Evolutionary conservation across 2,888 invertebrate species (phyloP).

Genomic region (Trisateles emortualis): DNA sequence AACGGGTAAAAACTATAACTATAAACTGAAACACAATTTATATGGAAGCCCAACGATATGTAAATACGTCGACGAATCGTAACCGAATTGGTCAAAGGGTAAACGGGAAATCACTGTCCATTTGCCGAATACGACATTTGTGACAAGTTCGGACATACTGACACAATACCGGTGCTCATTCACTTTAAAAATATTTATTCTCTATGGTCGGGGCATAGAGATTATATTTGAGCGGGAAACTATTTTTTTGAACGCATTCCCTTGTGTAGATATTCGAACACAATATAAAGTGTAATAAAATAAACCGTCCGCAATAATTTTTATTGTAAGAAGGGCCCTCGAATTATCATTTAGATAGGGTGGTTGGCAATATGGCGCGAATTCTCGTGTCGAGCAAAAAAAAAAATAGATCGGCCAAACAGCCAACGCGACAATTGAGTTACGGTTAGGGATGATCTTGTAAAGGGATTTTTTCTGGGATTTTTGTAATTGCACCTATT

Average conservation of each 20-base stretch:
- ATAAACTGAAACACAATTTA: conserved; percentile 61
- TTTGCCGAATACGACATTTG: conserved; percentile 64
- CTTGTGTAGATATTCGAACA: conserved; percentile 70
- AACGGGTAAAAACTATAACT: conserved; percentile 30
- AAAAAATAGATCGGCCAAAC: conserved; percentile 68
- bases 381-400: conserved; percentile 64
- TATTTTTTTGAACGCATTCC: conserved; percentile 43
- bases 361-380: conserved; percentile 80
- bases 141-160: conserved; percentile 55
- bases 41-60: conserved; percentile 57
- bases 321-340: conserved; percentile 83
- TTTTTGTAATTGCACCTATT: conserved; percentile 70
- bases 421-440: conserved; percentile 71
- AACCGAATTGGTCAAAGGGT: conserved; percentile 72
- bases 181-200: conserved; percentile 24
- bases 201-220: conserved; percentile 31
- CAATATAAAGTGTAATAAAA: conserved; percentile 85
- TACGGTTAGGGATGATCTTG: conserved; percentile 71
- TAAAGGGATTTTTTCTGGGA: conserved; percentile 55
- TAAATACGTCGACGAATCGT: conserved; percentile 62
- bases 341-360: conserved; percentile 87
- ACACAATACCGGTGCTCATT: conserved; percentile 23
- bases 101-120: conserved; percentile 70
- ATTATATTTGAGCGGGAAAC: conserved; percentile 40
- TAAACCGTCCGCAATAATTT: conserved; percentile 86